A percentile compares a stretch with the other conserved stretches of the same genome.
These are phyloP conservation scores for Ceraclea dissimilis DNA, from an alignment of 2,888 invertebrate species.

Conservation along the genomic window DNA sequence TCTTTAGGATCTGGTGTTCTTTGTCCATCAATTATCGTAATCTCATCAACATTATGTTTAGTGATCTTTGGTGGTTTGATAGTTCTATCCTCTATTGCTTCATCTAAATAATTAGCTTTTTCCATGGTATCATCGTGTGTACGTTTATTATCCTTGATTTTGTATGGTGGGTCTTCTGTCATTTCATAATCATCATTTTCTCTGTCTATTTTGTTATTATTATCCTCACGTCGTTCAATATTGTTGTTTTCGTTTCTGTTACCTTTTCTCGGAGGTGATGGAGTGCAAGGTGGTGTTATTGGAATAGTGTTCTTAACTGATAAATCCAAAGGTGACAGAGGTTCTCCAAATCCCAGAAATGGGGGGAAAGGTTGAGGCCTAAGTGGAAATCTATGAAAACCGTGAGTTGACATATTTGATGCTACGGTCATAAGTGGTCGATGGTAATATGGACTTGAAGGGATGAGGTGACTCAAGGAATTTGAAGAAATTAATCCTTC, in stretches of 20 bases:
- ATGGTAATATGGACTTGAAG: constrained; percentile 18
- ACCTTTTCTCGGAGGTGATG: constrained; percentile 58
- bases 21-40: constrained; percentile 31
- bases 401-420: constrained; percentile 9
- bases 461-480: constrained; percentile 18
- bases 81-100: constrained; percentile 30
- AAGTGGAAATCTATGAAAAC: constrained; percentile 18
- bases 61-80: constrained; percentile 42
- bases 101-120: constrained; percentile 31
- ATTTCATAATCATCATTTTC: constrained; percentile 30
- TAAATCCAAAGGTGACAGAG: constrained; percentile 63
- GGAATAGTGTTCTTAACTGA: constrained; percentile 65
- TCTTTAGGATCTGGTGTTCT: constrained; percentile 28
- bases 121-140: neutral
- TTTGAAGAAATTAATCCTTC: constrained; percentile 21
- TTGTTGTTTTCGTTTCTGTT: constrained; percentile 38
- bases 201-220: constrained; percentile 33
- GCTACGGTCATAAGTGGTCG: constrained; percentile 13
- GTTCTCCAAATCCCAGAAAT: constrained; percentile 52
- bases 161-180: constrained; percentile 7
- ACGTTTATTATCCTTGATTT: constrained; percentile 4
- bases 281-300: constrained; percentile 70
- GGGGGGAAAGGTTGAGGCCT: constrained; percentile 44
- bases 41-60: constrained; percentile 43
- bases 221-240: constrained; percentile 26